Conservation (phyloP, 2,888 invertebrate species). For the Tuberolachnus salignus region DNA sequence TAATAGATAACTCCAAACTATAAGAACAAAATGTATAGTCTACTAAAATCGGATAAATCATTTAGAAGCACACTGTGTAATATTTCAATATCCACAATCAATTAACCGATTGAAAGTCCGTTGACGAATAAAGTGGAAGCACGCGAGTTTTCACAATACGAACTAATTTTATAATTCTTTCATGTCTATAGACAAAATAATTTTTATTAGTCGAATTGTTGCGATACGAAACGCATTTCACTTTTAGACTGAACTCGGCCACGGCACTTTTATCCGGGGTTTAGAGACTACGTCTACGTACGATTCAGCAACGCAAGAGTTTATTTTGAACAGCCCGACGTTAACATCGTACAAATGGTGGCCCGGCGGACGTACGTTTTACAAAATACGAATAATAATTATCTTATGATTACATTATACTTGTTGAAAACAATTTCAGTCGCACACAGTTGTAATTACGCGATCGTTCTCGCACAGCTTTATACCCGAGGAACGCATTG, state of each 20-base stretch:
- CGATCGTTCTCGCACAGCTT: conserved; percentile 89
- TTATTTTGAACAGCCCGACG: conserved; percentile 85
- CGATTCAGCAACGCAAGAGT: conserved; percentile 80
- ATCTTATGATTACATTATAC: background rate
- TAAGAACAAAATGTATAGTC: too few species aligned
- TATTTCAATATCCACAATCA: too few species aligned
- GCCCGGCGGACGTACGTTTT: conserved; percentile 87
- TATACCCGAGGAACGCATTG: conserved; percentile 80
- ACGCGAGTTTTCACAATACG: too few species aligned
- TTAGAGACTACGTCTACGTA: conserved; percentile 93
- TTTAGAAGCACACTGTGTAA: too few species aligned
- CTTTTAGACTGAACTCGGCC: conserved; percentile 87
- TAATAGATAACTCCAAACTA: too few species aligned
- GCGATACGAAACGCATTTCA: background rate
- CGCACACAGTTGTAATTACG: conserved; percentile 92
- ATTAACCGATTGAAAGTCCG: too few species aligned
- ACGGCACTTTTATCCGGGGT: conserved; percentile 91
- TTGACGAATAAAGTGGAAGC: too few species aligned
- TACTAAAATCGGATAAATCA: too few species aligned
- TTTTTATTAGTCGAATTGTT: too few species aligned
- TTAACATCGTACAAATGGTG: conserved; percentile 94
- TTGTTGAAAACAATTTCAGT: conserved; percentile 67
- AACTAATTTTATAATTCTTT: too few species aligned
- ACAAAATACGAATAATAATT: background rate
- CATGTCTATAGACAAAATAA: too few species aligned